Base-by-base conservation (phyloP, 2,797 vertebrate species). In the Pseudotriccus pelzelni region DNA sequence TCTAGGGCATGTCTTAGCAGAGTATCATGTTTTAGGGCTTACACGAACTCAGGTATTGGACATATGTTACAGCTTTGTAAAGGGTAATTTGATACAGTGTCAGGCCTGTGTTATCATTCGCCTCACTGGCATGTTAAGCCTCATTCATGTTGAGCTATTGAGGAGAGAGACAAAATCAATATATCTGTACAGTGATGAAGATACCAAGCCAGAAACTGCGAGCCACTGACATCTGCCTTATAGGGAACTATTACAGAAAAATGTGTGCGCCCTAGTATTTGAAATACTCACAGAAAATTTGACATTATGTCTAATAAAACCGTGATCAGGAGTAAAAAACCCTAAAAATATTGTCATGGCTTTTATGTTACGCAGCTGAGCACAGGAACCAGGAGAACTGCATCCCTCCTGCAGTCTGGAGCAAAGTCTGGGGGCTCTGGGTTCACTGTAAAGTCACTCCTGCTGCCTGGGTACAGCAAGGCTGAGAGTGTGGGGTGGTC, bases 51-150 rank as follows among this genome's bases (percentile, higher is more conserved):
- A 9, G 41, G 76, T 90, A 95, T 63, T 92, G 63, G 89, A 93
- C 95, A 96, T 84, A 25, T 93, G 95, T 87, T 94, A 69, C 49
- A 56, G 85, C 82, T 96, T 97, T 96, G 91, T 94, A 72, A 91
- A 84, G 64, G 46, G 95, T 93, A 97, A 97, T 69, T 72, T 77
- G 93, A 97, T 96, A 96, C 0, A 0, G 92, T 95, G 95, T 96
- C 91, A 94, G 86, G 56, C 58, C 32, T 1, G 11, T 90, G 92
- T 93, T 88, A 90, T 96, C 94, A 72, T 87, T 73, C 0, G 0
- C 37, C 67, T 94, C 60, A 43, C 91, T 91, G 95, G 67, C 87
- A 88, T 25, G 46, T 90, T 95, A 94, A 95, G 70, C 83, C 72
- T 93, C 70, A 49, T 52, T 96, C 37, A 1, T 37, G 43, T 50